Base-by-base conservation (phyloP, 2,113 vertebrate species). In the Poeciliopsis turrubarensis region DNA sequence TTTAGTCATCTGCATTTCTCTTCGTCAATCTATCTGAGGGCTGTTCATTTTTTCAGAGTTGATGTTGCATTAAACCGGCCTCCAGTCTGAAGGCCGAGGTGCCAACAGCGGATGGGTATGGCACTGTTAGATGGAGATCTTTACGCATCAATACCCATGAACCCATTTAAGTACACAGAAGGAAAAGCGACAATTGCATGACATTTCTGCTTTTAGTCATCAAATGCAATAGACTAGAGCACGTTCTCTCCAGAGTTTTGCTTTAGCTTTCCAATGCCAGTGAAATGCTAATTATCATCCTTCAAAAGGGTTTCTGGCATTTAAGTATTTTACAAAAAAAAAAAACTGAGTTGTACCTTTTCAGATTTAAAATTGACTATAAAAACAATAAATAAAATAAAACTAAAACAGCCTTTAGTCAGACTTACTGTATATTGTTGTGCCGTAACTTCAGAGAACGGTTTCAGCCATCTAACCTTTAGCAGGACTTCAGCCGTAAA, bases 101-200 rank as follows among this genome's bases (percentile, higher is more conserved):
- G 4, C 17, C 10, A 34, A 64, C 62, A 34, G 27, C 61, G 10
- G 22, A 57, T 74, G 34, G 12, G 34, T 68, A 37, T 12, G 5
- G 67, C 66, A 47, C 30, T 68, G 9, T 72, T 68, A 68, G 67
- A 83, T 79, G 70, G 51, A 78, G 67, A 70, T 79, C 75, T 60
- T 67, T 74, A 66, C 60, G 71, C 68, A 26, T 4, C n/a, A 68
- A 73, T 6, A 10, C 7, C 67, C 51, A 13, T 65, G 60, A 41
- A 39, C 34, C 31, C 3, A 22, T 13, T 75, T 61, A 34, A 66
- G 51, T 54, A 54, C 9, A 54, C 7, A 61, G 22, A 62, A 34
- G 25, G 41, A 34, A 14, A 61, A 63, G 32, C 32, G 37, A 22
- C 44, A 30, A 64, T 2, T n/a, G 22, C 30, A 57, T 2, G 3